These are phyloP conservation scores for Falco biarmicus DNA, from an alignment of 2,797 vertebrate species.

Conservation along the genomic window DNA sequence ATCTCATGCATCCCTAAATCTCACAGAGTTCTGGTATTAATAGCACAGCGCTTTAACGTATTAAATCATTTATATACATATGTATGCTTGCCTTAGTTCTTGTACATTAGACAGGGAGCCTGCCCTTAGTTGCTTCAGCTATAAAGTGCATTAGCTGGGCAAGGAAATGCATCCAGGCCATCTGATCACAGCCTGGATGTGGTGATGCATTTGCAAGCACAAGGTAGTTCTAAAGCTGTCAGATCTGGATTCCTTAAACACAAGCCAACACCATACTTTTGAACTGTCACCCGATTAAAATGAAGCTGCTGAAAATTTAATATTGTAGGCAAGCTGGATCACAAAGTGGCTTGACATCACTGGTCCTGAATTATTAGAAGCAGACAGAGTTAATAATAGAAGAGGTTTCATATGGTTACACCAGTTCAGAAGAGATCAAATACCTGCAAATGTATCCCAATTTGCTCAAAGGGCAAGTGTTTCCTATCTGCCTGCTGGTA, in stretches of 20 bases:
- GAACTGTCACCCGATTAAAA: slow-evolving; percentile 40
- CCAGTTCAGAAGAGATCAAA: slow-evolving; percentile 58
- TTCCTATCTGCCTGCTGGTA: slow-evolving; percentile 7
- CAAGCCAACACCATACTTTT: background rate
- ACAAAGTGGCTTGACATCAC: slow-evolving; percentile 23
- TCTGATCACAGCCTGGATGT: background rate
- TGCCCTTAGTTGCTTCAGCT: background rate
- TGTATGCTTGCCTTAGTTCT: background rate
- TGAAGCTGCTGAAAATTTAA: slow-evolving; percentile 37
- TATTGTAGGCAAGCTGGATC: slow-evolving; percentile 21
- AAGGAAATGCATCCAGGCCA: background rate
- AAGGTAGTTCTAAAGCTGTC: background rate
- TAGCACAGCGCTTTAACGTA: background rate
- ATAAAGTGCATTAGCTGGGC: background rate
- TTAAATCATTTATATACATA: background rate
- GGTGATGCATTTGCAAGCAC: background rate
- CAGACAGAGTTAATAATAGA: slow-evolving; percentile 60
- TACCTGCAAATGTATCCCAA: slow-evolving; percentile 23
- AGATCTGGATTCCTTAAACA: slow-evolving; percentile 6
- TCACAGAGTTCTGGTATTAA: background rate
- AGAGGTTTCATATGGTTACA: slow-evolving; percentile 27
- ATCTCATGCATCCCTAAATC: background rate
- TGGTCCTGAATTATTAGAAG: slow-evolving; percentile 50
- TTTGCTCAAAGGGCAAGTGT: background rate
- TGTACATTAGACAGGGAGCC: background rate